Base-by-base conservation (phyloP, 2,888 invertebrate species). In the Sarcophaga caerulescens region DNA sequence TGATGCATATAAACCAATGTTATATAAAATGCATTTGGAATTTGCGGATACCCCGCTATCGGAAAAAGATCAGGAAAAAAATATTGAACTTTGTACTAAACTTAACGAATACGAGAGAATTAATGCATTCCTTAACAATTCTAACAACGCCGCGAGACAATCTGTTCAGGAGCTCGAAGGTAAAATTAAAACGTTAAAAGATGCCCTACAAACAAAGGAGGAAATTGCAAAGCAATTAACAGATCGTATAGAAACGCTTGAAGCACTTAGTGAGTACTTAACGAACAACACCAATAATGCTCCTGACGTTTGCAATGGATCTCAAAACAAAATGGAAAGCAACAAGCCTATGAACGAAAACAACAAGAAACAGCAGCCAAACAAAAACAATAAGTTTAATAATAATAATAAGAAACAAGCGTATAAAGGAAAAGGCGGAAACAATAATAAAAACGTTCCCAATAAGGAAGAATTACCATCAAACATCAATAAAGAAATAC, bases 21-120 rank as follows among this genome's bases (percentile, higher is more conserved):
- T 81, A 5, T 81, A 44, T 60, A 75, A 75, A 63, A 81, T 81
- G 81, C 69, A 68, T 69, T 44, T 75, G n/a, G 74, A 75, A 23
- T 81, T 75, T 57, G 35, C n/a, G 14, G 52, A 81, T 6, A 25
- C 11, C 2, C n/a, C 47, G 2, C 59, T 66, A 23, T 57, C 68
- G 35, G 68, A 23, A 60, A 52, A 81, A 45, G 62, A 81, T 17
- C 60, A 63, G 62, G 10, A 3, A 23, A 62, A 75, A 75, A 62
- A 35, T 21, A 69, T 81, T 81, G 52, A 44, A 69, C 75, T 81
- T 5, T 21, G 19, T 25, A 21, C 6, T 19, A 19, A 68, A 5
- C 35, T 81, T n/a, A 45, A 74, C 45, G 21, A 62, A 2, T 21
- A 21, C 8, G 47, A 68, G 12, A 8, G 11, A 10, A 3, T 0